Evolutionary conservation across 1,140 invertebrate genomes (phyloP).

Genomic region (Dreissena polymorpha): DNA sequence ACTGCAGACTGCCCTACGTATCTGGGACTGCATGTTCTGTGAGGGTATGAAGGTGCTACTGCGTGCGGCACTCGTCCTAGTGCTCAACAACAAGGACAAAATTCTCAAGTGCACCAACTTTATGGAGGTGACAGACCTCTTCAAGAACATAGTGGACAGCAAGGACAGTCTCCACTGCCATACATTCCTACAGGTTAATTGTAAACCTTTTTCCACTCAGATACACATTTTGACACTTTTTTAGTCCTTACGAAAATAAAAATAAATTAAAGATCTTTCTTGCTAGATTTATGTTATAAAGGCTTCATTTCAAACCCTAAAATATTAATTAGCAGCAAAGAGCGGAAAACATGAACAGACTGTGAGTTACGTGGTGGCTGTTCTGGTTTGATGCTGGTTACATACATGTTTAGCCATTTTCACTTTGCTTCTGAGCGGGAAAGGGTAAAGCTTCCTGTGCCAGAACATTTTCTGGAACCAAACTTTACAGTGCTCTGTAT

Average conservation of each 20-base stretch:
- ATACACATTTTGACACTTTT: too few species aligned
- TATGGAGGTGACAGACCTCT: slow-evolving; percentile 86
- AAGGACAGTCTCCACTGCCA: slow-evolving; percentile 89
- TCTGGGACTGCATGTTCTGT: slow-evolving; percentile 97
- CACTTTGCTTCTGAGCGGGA: too few species aligned
- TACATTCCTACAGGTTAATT: slow-evolving; percentile 90
- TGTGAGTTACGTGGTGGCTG: not conserved
- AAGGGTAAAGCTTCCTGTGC: not conserved
- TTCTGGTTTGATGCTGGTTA: not conserved
- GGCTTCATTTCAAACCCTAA: not conserved
- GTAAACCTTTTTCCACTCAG: not conserved
- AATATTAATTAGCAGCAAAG: not conserved
- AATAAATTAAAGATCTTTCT: too few species aligned
- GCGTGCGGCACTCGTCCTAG: slow-evolving; percentile 90
- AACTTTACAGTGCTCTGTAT: too few species aligned
- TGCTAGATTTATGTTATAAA: slow-evolving; percentile 30
- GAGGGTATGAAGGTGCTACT: slow-evolving; percentile 95
- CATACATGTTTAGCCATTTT: not conserved
- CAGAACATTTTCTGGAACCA: too few species aligned
- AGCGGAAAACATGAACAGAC: not conserved
- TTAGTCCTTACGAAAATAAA: too few species aligned
- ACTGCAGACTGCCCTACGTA: slow-evolving; percentile 89
- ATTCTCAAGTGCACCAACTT: slow-evolving; percentile 89
- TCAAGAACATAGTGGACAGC: slow-evolving; percentile 88
- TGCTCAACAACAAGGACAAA: slow-evolving; percentile 86